These are phyloP conservation scores for Spheniscus mendiculus DNA, from an alignment of 2,113 vertebrate species.

Conservation along the genomic window DNA sequence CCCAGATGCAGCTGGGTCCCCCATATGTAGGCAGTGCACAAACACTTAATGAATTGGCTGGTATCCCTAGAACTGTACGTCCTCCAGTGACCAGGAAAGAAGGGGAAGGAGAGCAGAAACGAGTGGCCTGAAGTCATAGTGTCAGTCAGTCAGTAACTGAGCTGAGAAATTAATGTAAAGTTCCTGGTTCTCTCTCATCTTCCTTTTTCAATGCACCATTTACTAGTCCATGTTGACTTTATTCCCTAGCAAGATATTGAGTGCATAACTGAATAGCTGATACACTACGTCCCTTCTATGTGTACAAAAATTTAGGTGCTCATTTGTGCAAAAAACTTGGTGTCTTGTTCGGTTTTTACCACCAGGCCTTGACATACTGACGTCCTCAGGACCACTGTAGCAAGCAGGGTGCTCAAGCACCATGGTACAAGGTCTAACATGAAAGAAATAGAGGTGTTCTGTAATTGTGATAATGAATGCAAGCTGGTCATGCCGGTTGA, in stretches of 20 bases:
- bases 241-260: background rate
- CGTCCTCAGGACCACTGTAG: background rate
- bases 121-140: background rate
- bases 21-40: background rate
- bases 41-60: background rate
- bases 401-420: background rate
- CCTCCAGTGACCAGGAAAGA: background rate
- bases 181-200: background rate
- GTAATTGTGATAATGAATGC: background rate
- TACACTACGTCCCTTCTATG: background rate
- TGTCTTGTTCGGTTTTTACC: background rate
- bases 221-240: background rate
- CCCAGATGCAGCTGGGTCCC: background rate
- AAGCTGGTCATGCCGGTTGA: background rate
- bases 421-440: background rate
- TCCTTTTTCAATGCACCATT: background rate
- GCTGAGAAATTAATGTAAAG: background rate
- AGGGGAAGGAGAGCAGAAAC: background rate
- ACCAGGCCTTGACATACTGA: background rate
- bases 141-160: background rate
- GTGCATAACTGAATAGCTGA: background rate
- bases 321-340: background rate
- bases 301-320: background rate
- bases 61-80: background rate
- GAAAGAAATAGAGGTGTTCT: background rate